A percentile compares a stretch with the other conserved stretches of the same genome.
These are phyloP conservation scores for Hypolimnas misippus DNA, from an alignment of 2,888 invertebrate genomes.

Conservation along the genomic window DNA sequence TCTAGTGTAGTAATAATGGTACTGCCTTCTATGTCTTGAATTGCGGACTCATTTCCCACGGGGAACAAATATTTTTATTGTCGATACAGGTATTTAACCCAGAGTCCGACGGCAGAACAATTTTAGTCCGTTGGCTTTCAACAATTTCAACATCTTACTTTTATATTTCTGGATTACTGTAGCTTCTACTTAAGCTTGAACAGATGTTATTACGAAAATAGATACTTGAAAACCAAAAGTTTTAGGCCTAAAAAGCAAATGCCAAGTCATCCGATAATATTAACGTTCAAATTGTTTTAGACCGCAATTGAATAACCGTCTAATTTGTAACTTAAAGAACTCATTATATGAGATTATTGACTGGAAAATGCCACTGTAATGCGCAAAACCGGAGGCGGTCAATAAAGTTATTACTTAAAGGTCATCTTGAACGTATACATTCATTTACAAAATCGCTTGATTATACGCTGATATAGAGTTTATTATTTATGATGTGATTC, in stretches of 20 bases:
- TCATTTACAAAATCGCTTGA: constrained; percentile 3
- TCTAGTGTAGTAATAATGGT: too few species aligned
- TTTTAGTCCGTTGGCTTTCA: too few species aligned
- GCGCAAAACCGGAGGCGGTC: constrained; percentile 24
- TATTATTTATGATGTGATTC: not conserved
- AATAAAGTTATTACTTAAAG: constrained; percentile 30
- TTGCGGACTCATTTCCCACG: too few species aligned
- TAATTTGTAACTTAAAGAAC: not conserved
- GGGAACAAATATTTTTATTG: too few species aligned
- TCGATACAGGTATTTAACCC: too few species aligned
- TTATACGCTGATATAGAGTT: not conserved
- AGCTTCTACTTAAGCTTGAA: too few species aligned
- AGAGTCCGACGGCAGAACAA: too few species aligned
- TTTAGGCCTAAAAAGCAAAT: not conserved
- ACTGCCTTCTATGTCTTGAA: too few species aligned
- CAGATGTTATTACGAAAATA: too few species aligned
- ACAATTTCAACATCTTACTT: too few species aligned
- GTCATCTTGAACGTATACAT: constrained; percentile 18
- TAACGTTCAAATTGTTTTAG: not conserved
- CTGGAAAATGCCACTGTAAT: constrained; percentile 30
- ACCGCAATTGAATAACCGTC: not conserved
- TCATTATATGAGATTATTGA: constrained; percentile 9
- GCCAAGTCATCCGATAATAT: not conserved
- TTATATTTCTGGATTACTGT: too few species aligned
- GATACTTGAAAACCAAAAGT: too few species aligned